Evolutionary conservation across 2,797 vertebrate species (phyloP), one percentile per base, ranked within the genome.

Genomic region (Myioborus melanocephalus): DNA sequence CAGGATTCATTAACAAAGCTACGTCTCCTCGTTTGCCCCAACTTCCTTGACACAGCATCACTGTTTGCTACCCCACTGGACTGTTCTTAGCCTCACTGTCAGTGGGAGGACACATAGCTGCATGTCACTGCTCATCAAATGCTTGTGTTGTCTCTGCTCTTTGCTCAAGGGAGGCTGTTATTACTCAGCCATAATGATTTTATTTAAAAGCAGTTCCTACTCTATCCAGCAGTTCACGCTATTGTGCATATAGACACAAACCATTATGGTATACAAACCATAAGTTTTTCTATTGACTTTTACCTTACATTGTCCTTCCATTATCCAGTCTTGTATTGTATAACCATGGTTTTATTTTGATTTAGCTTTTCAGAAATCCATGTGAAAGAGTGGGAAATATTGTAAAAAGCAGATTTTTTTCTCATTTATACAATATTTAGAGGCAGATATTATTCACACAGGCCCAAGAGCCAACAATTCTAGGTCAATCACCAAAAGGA

Each of bases 101-200:
- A 0, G 32, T 11, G 23, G 30, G 17, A 85, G 24, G 19, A 56
- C 32, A 27, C 0, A 0, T 14, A 75, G 34, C 34, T 46, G 50
- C 37, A 34, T n/a, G 18, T 60, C 3, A 0, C 22, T 66, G 46
- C 9, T 88, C 52, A 69, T 10, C 35, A 70, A 55, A 72, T 50
- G 7, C 39, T 87, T 50, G 10, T 37, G 28, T 46, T 76, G 6
- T 44, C 21, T 61, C 22, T 8, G 1, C 34, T 79, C 21, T 46
- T 83, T 76, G 34, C 47, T 55, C 15, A 79, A 30, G 28, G 39
- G 73, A 82, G 27, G 26, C 66, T 60, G 24, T 28, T 64, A 34
- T 30, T 71, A 11, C 28, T 87, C 34, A 83, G 8, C 23, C 12
- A 12, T 20, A 57, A 80, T 14, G 4, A 77, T 65, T 27, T 60